Base-by-base conservation (phyloP, 2,113 vertebrate species). In the Synodontis membranacea region DNA sequence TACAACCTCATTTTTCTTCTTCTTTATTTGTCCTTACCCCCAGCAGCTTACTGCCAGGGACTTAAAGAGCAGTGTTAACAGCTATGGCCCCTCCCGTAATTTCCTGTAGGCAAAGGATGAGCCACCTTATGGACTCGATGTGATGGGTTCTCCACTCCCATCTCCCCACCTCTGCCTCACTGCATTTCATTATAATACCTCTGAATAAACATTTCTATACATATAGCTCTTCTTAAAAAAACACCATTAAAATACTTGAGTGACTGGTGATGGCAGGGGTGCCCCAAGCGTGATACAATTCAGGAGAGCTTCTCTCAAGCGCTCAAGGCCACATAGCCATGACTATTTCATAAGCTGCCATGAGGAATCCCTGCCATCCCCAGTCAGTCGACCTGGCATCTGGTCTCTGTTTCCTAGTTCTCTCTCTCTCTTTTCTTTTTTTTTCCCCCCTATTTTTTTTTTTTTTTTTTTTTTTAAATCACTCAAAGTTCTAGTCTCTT, bases 141-240 rank as follows among this genome's bases (percentile, higher is more conserved):
- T 83, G 89, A 91, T 92, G 88, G 92, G 79, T 93, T 93, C 92
- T 91, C 82, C 44, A 82, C 78, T 89, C 87, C 91, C 76, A 84
- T 92, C 94, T 93, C 92, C 92, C 93, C 89, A 81, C 79, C 88
- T 93, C 91, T 58, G 79, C 93, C 88, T 94, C 93, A 94, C 93
- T 95, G 94, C 94, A 94, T 94, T 93, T 92, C 92, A 93, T 92
- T 92, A 93, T 95, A 95, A 95, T 95, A 95, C 93, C 93, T 95
- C 93, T 95, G 93, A 93, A 95, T 95, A 95, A 95, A 95, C 94
- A 94, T 95, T 94, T 95, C 93, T 95, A 95, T 95, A 95, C 93
- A 94, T 95, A 94, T 94, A 94, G 93, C 91, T 94, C 92, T 94
- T 94, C 88, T 94, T 93, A 89, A 64, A 88, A 87, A 90, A 94